Evolutionary conservation across 1,140 invertebrate genomes (phyloP).

Genomic region (Philopotamus ludificatus): DNA sequence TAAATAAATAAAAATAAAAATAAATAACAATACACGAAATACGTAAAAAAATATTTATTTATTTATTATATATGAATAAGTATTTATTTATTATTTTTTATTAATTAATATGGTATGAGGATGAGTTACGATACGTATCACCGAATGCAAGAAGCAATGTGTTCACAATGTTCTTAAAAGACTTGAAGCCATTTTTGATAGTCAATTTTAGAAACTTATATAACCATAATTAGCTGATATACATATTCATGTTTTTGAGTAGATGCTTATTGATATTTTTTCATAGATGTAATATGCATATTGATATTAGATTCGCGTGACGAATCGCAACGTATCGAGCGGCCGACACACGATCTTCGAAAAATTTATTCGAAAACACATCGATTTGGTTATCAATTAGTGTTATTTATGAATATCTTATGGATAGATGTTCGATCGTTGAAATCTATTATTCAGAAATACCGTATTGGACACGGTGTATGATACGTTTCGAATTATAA

Average conservation of each 20-base stretch:
- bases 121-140: not conserved
- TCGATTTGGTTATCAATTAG: too few species aligned
- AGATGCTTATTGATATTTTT: too few species aligned
- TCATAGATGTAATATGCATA: too few species aligned
- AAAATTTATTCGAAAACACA: too few species aligned
- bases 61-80: too few species aligned
- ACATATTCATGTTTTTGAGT: too few species aligned
- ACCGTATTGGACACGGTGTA: not conserved
- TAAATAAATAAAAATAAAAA: too few species aligned
- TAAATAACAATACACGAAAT: too few species aligned
- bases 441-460: not conserved
- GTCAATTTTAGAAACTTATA: not conserved
- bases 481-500: conserved; percentile 19
- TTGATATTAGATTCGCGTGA: too few species aligned
- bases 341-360: not conserved
- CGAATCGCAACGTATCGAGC: too few species aligned
- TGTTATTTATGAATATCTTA: too few species aligned
- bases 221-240: not conserved
- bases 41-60: too few species aligned
- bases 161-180: not conserved
- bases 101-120: not conserved
- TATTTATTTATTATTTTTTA: not conserved
- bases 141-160: not conserved
- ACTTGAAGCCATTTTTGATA: not conserved
- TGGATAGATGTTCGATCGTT: not conserved